phyloP scores from a whole-genome alignment of 1,140 invertebrate species.

The Camponotus vicinus region DNA sequence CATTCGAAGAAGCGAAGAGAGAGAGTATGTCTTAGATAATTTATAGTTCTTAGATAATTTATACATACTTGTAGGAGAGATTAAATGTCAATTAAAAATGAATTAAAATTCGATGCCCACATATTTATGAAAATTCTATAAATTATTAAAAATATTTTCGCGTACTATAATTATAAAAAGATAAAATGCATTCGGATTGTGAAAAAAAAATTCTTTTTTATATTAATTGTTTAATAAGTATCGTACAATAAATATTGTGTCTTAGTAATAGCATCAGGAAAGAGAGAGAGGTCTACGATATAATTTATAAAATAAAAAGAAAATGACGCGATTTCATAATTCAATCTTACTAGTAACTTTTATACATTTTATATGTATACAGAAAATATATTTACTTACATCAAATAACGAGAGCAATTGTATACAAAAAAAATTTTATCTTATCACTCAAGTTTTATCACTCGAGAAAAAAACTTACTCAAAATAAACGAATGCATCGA shows the following conservation, averaged over 20 bases:
- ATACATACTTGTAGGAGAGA: background rate
- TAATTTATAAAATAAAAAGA: background rate
- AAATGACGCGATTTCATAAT: background rate
- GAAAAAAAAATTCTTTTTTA: too few species aligned
- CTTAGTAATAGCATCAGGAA: background rate
- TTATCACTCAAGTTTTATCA: too few species aligned
- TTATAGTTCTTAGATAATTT: background rate
- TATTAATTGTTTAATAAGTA: too few species aligned
- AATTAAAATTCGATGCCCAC: too few species aligned
- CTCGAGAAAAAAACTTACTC: background rate
- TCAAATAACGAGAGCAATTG: background rate
- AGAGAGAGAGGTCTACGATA: background rate
- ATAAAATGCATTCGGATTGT: too few species aligned
- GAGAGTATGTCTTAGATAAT: background rate
- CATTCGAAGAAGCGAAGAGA: too few species aligned
- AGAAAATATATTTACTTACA: background rate
- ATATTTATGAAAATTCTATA: background rate
- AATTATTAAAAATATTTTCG: background rate
- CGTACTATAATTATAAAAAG: too few species aligned
- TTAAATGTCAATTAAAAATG: slow-evolving; percentile 4
- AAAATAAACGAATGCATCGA: background rate
- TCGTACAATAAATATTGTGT: background rate
- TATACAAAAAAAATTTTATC: too few species aligned
- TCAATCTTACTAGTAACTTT: background rate
- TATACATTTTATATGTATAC: background rate